These are phyloP conservation scores for Pseudorhiza aurosa DNA, from an alignment of 30 jellyfish, hydroid and myxozoan species.

Conservation along the genomic window DNA sequence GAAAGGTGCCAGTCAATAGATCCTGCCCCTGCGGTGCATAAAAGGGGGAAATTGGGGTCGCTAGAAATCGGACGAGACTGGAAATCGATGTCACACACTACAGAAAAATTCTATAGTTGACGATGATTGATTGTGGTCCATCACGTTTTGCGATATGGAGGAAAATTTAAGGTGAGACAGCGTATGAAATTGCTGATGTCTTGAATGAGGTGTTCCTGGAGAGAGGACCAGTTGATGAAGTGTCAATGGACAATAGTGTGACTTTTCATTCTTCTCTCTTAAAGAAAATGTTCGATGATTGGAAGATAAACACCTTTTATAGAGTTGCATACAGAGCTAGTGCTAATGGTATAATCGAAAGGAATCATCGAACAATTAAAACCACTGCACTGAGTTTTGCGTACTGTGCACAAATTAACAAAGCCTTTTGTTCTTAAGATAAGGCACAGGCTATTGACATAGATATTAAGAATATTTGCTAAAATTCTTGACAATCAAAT, in stretches of 20 bases:
- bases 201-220: neutral
- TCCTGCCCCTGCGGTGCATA: constrained; percentile 27
- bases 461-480: no score
- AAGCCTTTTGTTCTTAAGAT: no score
- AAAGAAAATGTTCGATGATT: neutral
- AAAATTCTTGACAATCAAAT: no score
- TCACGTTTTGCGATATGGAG: constrained; percentile 37
- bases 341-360: constrained; percentile 37
- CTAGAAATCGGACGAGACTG: constrained; percentile 17
- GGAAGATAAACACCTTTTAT: neutral
- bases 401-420: no score
- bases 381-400: neutral
- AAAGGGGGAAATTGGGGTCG: neutral
- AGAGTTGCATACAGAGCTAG: constrained; percentile 22
- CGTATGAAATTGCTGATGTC: neutral
- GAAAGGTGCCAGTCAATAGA: constrained; percentile 19
- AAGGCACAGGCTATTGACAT: no score
- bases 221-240: constrained; percentile 34
- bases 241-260: constrained; percentile 25
- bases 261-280: neutral
- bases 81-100: constrained; percentile 28
- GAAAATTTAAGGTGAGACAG: neutral
- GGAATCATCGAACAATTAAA: constrained; percentile 32
- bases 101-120: neutral
- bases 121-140: constrained; percentile 33